Conservation (phyloP, 1,140 invertebrate genomes). For the Sitodiplosis mosellana region DNA sequence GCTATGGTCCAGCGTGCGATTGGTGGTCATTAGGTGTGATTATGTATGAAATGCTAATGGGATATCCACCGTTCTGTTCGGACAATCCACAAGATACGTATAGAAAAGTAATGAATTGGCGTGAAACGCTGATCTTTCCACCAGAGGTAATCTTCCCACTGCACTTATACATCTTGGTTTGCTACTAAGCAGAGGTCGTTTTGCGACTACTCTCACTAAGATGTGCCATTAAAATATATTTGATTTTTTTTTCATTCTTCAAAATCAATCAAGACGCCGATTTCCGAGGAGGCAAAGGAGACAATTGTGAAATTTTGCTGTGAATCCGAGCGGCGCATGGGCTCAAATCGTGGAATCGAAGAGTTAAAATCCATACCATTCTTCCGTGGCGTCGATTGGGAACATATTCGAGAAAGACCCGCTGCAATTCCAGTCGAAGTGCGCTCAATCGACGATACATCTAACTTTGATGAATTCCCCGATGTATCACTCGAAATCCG, state of each 20-base stretch:
- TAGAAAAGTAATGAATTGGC: slow-evolving; percentile 98
- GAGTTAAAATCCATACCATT: slow-evolving; percentile 74
- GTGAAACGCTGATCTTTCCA: slow-evolving; percentile 93
- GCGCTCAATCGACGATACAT: slow-evolving; percentile 89
- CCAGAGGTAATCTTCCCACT: too few relatives aligned
- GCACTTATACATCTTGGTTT: too few relatives aligned
- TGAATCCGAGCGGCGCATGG: slow-evolving; percentile 78
- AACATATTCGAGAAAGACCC: slow-evolving; percentile 88
- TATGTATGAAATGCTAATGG: slow-evolving; percentile 99
- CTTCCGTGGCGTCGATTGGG: slow-evolving; percentile 89
- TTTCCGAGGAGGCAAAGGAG: slow-evolving; percentile 82
- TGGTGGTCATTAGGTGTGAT: slow-evolving; percentile 99
- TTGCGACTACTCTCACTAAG: too few relatives aligned
- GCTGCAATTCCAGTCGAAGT: slow-evolving; percentile 94
- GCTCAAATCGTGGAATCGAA: slow-evolving; percentile 72
- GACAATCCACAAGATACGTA: slow-evolving; percentile 99
- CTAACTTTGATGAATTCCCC: slow-evolving; percentile 99
- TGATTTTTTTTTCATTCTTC: too few relatives aligned
- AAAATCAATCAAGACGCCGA: too few relatives aligned
- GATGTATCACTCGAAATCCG: slow-evolving; percentile 97
- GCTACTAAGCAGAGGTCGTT: too few relatives aligned
- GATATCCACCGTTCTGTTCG: slow-evolving; percentile 98
- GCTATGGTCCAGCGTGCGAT: slow-evolving; percentile 92
- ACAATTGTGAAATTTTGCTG: slow-evolving; percentile 84
- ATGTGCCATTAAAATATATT: too few relatives aligned